A percentile compares a stretch with the other conserved stretches of the same genome.
phyloP scores from a whole-genome alignment of 2,797 vertebrate genomes.

The Chelmon rostratus region DNA sequence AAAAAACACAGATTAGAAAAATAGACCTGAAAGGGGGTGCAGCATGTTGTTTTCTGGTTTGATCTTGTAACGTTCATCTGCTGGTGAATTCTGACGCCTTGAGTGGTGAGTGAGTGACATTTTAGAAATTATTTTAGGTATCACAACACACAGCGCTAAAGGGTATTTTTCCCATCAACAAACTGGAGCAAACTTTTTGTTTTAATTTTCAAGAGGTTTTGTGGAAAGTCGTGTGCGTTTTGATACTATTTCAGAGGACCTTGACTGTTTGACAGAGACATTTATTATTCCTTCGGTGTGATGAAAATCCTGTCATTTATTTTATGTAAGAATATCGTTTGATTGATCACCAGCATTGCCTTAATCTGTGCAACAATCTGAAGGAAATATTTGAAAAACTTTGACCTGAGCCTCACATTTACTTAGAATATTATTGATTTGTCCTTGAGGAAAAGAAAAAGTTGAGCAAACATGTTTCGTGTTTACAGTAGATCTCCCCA shows the following conservation, averaged over 20 bases:
- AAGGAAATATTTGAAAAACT: neutral
- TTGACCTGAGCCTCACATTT: neutral
- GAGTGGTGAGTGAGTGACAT: constrained; percentile 11
- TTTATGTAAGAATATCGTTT: neutral
- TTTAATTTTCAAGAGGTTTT: neutral
- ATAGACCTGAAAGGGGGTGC: neutral
- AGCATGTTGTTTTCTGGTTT: neutral
- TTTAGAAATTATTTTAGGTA: neutral
- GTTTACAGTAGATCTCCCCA: neutral
- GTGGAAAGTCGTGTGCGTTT: neutral
- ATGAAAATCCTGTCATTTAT: constrained; percentile 1
- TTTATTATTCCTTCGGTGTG: neutral
- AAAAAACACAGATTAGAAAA: neutral
- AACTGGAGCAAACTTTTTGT: neutral
- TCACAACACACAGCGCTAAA: constrained; percentile 5
- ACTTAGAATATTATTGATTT: neutral
- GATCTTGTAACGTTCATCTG: neutral
- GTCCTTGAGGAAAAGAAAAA: neutral
- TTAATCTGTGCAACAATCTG: neutral
- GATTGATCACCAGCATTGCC: neutral
- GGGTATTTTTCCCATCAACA: neutral
- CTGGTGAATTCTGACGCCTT: neutral
- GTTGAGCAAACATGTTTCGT: neutral
- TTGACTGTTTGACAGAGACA: neutral
- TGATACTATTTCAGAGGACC: neutral